Evolutionary conservation across 1,140 invertebrate genomes (phyloP).

Genomic region (Dysdera silvatica): DNA sequence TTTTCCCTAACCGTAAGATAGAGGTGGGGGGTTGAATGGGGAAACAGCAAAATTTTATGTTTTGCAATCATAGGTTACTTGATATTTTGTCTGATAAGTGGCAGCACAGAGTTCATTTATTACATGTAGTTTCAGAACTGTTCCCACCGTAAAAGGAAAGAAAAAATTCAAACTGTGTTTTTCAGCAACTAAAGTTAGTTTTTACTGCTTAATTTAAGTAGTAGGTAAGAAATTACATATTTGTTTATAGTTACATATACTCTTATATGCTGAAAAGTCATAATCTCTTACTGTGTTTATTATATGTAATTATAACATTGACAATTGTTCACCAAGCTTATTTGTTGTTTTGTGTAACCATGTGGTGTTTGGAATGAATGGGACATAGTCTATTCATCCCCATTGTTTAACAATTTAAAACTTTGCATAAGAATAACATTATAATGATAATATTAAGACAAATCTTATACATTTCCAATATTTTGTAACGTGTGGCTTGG

Average conservation of each 20-base stretch:
- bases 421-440: background rate
- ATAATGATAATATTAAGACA: background rate
- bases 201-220: background rate
- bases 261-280: background rate
- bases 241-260: background rate
- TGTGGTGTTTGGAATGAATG: background rate
- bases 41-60: too few species aligned
- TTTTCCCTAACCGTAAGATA: too few species aligned
- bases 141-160: too few species aligned
- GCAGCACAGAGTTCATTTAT: too few species aligned
- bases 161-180: conserved; percentile 4
- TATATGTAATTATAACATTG: background rate
- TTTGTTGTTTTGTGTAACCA: background rate
- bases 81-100: too few species aligned
- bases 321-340: background rate
- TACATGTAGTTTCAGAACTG: too few species aligned
- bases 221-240: background rate
- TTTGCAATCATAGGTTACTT: too few species aligned
- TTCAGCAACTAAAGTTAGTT: background rate
- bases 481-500: background rate
- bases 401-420: background rate
- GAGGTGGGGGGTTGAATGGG: too few species aligned
- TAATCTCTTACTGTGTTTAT: background rate
- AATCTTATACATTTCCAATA: background rate
- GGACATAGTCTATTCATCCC: background rate